Evolutionary conservation across 1,140 invertebrate genomes (phyloP).

Genomic region (Galleria mellonella): DNA sequence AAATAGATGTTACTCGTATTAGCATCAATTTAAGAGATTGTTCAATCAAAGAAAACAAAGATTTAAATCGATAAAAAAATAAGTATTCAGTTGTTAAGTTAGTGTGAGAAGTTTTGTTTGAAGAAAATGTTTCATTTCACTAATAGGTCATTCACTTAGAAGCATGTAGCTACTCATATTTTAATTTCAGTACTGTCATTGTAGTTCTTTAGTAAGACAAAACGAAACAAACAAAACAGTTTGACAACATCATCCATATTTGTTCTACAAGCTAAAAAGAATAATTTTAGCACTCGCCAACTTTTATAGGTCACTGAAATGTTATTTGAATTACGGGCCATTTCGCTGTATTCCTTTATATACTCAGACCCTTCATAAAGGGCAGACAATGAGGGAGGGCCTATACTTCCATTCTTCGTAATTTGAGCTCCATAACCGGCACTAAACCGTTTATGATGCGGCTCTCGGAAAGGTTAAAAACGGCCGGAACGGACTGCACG

Average conservation of each 20-base stretch:
- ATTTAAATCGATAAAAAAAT: too few species aligned
- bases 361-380: constrained; percentile 52
- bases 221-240: too few species aligned
- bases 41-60: too few species aligned
- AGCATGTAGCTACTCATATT: too few species aligned
- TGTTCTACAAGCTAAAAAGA: constrained; percentile 21
- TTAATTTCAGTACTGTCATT: too few species aligned
- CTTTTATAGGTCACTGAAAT: constrained; percentile 60
- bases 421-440: constrained; percentile 50
- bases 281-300: constrained; percentile 25
- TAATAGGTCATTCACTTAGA: too few species aligned
- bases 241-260: constrained; percentile 5
- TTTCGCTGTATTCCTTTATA: constrained; percentile 55
- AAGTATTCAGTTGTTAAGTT: too few species aligned
- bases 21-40: too few species aligned
- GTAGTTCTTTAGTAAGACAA: too few species aligned
- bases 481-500: constrained; percentile 27
- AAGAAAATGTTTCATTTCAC: too few species aligned
- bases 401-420: constrained; percentile 46
- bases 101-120: too few species aligned
- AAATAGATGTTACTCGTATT: too few species aligned
- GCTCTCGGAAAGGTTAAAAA: constrained; percentile 51
- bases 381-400: constrained; percentile 45
- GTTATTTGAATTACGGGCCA: constrained; percentile 53
- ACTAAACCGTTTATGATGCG: constrained; percentile 61